Base-by-base conservation (phyloP, 2,113 vertebrate genomes). In the Cairina moschata region DNA sequence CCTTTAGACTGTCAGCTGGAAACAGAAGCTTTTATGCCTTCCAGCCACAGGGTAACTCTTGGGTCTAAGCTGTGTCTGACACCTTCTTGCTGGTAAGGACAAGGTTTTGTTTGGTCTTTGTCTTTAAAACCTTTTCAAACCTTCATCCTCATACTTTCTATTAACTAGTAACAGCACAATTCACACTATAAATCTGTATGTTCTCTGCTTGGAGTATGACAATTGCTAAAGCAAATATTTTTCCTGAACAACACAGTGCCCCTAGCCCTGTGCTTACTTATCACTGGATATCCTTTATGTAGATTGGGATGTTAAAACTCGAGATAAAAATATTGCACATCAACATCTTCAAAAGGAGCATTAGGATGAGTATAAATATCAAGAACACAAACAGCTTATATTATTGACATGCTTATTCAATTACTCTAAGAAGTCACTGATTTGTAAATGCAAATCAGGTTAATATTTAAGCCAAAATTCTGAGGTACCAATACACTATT, bases 401-500 rank as follows among this genome's bases (percentile, higher is more conserved):
- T 62, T 91, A 85, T 82, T 14, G 13, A 36, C 29, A 80, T 92
- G 92, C 50, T 92, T 95, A 65, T 71, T 58, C 58, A 94, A 44
- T 77, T 83, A 72, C 32, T 40, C 15, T 59, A 85, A 94, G 48
- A 32, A 88, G 85, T 92, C 96, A 46, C 36, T 42, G 67, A 48
- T 3, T 26, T 86, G 81, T 8, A 75, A 83, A 91, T 93, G 48
- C 28, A 94, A 95, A 95, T 85, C 58, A 94, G 50, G 63, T 88
- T 86, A 95, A 85, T 73, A 95, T 86, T 94, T 90, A 84, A 81
- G 62, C 76, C 59, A 93, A 95, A 93, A 86, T 88, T 89, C 40
- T 36, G 75, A 91, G 56, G 52, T 93, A 89, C 20, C 42, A 89
- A 87, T 79, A 79, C 31, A 60, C 32, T 94, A 83, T 82, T 69